Base-by-base conservation (phyloP, 2,113 vertebrate genomes). In the Clarias macrocephalus region DNA sequence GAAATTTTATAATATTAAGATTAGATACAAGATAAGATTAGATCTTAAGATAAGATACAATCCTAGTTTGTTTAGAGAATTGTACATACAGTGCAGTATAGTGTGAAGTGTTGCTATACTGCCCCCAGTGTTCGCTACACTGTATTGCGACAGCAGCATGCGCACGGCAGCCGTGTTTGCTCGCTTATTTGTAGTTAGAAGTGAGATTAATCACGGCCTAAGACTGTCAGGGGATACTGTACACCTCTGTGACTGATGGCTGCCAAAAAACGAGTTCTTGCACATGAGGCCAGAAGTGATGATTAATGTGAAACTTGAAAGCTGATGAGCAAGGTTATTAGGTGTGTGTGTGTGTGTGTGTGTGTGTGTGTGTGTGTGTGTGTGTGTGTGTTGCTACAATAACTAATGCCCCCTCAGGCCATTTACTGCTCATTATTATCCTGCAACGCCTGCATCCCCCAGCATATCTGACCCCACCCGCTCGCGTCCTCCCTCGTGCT, bases 351-450 rank as follows among this genome's bases (percentile, higher is more conserved):
- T 30, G 48, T 65, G 62, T n/a, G 42, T 42, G 5, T 3, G 42
- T 52, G 48, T 65, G 37, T 42, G 3, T 68, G 62, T n/a, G 79
- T 63, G 73, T 75, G 73, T 72, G 57, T 82, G 77, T 56, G n/a
- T 63, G 62, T 82, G 42, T 28, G 25, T 25, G 8, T n/a, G n/a
- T 59, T 3, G 6, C 28, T 85, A 16, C 62, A 48, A 56, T 54
- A 23, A 30, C 18, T 23, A 54, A 65, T 65, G 11, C 66, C 68
- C 86, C 89, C 76, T 15, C 56, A 75, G 65, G 42, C 57, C 57
- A 73, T 90, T 84, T 87, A 88, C 57, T 70, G 72, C 66, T 90
- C 42, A 82, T 88, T 90, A 86, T 88, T 85, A 77, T 85, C 57
- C 68, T 86, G 59, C 63, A 85, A 75, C 28, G 72, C 68, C 6